phyloP scores from a whole-genome alignment of 1,140 invertebrate species.

The Caenorhabditis elegans region DNA sequence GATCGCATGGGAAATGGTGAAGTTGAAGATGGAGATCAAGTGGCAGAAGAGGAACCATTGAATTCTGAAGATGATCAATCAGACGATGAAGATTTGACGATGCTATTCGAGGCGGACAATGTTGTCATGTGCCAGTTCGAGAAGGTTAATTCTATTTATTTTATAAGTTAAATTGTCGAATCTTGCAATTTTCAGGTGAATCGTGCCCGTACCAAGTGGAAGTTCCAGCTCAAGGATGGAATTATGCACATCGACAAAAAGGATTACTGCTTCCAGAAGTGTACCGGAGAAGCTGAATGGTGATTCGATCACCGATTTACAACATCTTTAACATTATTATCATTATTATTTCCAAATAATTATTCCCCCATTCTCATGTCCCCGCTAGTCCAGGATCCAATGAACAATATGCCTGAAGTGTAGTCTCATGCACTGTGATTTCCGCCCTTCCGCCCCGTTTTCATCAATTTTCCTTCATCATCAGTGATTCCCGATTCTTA shows the following conservation, averaged over 20 bases:
- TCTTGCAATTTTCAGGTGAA: slow-evolving; percentile 73
- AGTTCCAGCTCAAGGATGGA: slow-evolving; percentile 98
- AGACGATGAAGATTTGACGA: slow-evolving; percentile 89
- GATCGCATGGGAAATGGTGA: slow-evolving; percentile 48
- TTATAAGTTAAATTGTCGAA: background rate
- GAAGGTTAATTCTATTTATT: slow-evolving; percentile 71
- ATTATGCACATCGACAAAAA: slow-evolving; percentile 98
- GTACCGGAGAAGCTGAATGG: slow-evolving; percentile 96
- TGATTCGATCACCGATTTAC: slow-evolving; percentile 31
- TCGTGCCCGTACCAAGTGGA: slow-evolving; percentile 96
- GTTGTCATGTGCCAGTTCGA: slow-evolving; percentile 99
- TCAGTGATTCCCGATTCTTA: background rate
- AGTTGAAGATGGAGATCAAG: slow-evolving; percentile 50
- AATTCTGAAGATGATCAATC: slow-evolving; percentile 92
- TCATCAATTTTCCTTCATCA: background rate
- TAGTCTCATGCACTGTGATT: slow-evolving; percentile 16
- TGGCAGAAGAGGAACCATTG: slow-evolving; percentile 77
- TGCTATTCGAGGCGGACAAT: slow-evolving; percentile 95
- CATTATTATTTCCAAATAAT: too few species aligned
- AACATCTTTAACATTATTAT: background rate
- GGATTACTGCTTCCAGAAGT: slow-evolving; percentile 98
- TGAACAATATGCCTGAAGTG: background rate
- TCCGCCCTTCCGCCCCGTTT: background rate
- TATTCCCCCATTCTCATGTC: slow-evolving; percentile 2
- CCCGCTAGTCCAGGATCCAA: background rate